Evolutionary conservation across 92 coral and sea anemone genomes (phyloP), one percentile per base, ranked within the genome.

Genomic region (Anthopleura xanthogrammica): DNA sequence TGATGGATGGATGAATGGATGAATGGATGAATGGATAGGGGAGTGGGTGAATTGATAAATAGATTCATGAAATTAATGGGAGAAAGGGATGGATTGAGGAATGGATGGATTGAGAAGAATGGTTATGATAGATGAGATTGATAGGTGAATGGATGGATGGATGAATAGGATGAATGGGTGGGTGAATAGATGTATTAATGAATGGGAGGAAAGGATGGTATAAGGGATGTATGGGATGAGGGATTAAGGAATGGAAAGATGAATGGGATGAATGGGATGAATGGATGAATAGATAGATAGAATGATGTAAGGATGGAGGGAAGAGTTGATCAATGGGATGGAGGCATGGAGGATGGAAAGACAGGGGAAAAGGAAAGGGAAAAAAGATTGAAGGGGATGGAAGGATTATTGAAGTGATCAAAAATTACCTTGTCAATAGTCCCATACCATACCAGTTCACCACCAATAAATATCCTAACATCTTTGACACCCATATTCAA

Each of bases 391-490:
- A 20, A 19, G 41, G 14, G 70, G 36, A 62, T 62, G 70, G 29
- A 62, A 19, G 41, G 14, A 62, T 5, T 20, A 23, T 7, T 62
- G 70, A 9, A 23, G 14, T 4, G 29, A 54, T 11, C 13, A 62
- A 3, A 42, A 1, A 5, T 7, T 79, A 95, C 98, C 98, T 95
- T 95, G 74, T 95, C 98, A 72, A 95, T 81, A 46, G 87, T 81
- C 56, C 98, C 98, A 82, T 87, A 89, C 98, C 98, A 95, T 12
- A 85, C 89, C 57, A 95, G 92, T 42, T 87, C 94, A 48, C 96
- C 98, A 77, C 94, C 98, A 57, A 89, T 90, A 84, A 94, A 95
- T 55, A 95, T 75, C 22, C 95, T 86, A 70, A 91, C 91, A 77
- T 94, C 91, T 78, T 90, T 90, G 12, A 82, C 93, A 39, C 98